Evolutionary conservation across 2,113 vertebrate genomes (phyloP), one percentile per base, ranked within the genome.

Genomic region (Orthonyx spaldingii): DNA sequence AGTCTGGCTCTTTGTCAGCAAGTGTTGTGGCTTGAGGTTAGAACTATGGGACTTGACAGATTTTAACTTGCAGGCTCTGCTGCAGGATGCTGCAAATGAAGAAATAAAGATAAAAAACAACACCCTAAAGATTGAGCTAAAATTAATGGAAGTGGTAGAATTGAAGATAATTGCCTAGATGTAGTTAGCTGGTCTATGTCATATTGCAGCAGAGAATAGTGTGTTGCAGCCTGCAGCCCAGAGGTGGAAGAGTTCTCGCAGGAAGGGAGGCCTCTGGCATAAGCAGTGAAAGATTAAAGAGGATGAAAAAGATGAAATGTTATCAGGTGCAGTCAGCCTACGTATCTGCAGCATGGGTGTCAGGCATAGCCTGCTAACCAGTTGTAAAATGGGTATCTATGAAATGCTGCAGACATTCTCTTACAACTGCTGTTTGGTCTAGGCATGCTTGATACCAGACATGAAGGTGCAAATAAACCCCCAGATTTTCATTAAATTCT

Each of bases 21-120:
- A 70, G 64, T 68, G 74, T 78, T 85, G 66, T 77, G 92, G 92
- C 80, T 96, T 92, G 86, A 90, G 88, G 90, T 97, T 96, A 89
- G 72, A 92, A 28, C 87, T 68, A 60, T 57, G 52, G 90, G 60
- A 56, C 86, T 84, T 90, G 72, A 86, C 64, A 87, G 86, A 89
- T 89, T 95, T 93, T 94, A 89, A 93, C 81, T 83, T 96, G 23
- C 23, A 91, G 78, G 55, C 70, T 94, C 23, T 93, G 77, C 80
- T 94, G 61, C 46, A 84, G 90, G 53, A 89, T 92, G 60, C 68
- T 81, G 56, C 60, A 87, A 78, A 87, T 82, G 86, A 78, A 92
- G 83, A 90, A 89, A 61, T 72, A 71, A 65, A 90, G 69, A 64
- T 84, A 53, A 84, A 89, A 92, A 95, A 39, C 87, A 95, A 27